These are phyloP conservation scores for Mimumesa dahlbomi DNA, from an alignment of 2,888 invertebrate species.

Conservation along the genomic window DNA sequence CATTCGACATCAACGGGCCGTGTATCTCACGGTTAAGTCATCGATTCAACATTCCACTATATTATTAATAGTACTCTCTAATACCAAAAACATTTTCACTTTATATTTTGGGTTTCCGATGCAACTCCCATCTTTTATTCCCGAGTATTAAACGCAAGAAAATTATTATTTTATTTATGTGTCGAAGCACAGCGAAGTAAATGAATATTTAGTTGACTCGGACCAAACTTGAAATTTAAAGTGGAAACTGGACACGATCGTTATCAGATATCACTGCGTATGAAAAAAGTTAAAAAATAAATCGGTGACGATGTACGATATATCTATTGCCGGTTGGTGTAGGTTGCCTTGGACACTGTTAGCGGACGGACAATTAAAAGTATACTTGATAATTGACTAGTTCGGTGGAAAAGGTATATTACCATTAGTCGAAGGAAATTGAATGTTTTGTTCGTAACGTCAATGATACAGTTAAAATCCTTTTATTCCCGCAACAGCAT, in stretches of 20 bases:
- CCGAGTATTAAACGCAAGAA: no score
- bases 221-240: slow-evolving; percentile 19
- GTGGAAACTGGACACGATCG: slow-evolving; percentile 15
- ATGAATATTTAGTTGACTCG: not conserved
- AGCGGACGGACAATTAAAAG: slow-evolving; percentile 11
- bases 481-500: slow-evolving; percentile 1
- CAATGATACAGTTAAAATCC: no score
- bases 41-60: slow-evolving; percentile 39
- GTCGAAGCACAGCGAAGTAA: no score
- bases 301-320: not conserved
- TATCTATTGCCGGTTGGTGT: slow-evolving; percentile 39
- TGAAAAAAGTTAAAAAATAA: not conserved
- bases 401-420: slow-evolving; percentile 63
- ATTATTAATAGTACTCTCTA: slow-evolving; percentile 8
- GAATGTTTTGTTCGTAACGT: no score
- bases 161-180: no score
- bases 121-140: no score
- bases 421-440: slow-evolving; percentile 22
- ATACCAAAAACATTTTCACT: slow-evolving; percentile 13
- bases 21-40: slow-evolving; percentile 6
- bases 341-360: slow-evolving; percentile 42
- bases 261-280: not conserved
- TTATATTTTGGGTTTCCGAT: slow-evolving; percentile 42
- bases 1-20: slow-evolving; percentile 49
- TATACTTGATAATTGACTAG: slow-evolving; percentile 59